Conservation (phyloP, 2,797 vertebrate genomes). For the Holocentrus rufus region DNA sequence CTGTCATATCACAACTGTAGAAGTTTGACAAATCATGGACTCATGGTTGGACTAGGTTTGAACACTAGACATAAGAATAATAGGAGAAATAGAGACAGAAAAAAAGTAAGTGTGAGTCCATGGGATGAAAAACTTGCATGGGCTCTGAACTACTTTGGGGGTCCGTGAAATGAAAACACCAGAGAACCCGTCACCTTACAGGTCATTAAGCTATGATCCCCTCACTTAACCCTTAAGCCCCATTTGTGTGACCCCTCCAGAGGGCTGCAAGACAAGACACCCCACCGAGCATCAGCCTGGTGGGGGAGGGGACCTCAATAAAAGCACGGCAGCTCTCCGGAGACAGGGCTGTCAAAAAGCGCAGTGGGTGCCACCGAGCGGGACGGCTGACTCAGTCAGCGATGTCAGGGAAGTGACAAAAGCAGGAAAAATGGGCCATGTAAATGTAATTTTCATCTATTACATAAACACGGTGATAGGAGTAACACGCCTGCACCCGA, state of each 20-base stretch:
- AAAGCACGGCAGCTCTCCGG: conserved; percentile 27
- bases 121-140: no score
- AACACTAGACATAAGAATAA: no score
- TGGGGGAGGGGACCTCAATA: conserved; percentile 19
- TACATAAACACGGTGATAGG: conserved; percentile 41
- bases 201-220: conserved; percentile 1
- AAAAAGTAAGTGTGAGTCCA: no score
- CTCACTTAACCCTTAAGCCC: conserved; percentile 39
- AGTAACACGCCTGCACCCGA: background rate
- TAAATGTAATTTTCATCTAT: conserved; percentile 35
- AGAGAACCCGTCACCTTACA: background rate
- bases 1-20: no score
- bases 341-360: conserved; percentile 50
- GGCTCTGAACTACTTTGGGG: no score
- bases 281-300: conserved; percentile 22
- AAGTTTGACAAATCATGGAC: no score
- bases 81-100: no score
- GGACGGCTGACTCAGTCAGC: conserved; percentile 52
- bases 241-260: conserved; percentile 40
- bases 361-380: conserved; percentile 24
- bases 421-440: conserved; percentile 35
- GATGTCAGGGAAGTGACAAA: conserved; percentile 11
- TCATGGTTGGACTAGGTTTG: no score
- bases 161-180: background rate
- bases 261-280: conserved; percentile 4